Evolutionary conservation across 2,888 invertebrate genomes (phyloP), one percentile per base, ranked within the genome.

Genomic region (Hirudinaria manillensis): DNA sequence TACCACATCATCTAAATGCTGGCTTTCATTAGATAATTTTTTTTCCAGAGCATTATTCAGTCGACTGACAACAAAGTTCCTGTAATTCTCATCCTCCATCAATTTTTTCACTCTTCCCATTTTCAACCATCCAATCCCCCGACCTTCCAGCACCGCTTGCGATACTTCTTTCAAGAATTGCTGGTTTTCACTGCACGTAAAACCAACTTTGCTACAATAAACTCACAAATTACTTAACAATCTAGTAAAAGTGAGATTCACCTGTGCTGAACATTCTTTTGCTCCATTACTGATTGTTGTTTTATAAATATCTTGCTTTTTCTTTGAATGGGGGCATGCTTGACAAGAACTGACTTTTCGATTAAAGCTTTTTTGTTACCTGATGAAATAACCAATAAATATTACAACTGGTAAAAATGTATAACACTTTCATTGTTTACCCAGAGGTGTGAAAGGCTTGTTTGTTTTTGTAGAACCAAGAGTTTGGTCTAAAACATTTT

Each of bases 81-180:
- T 89, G 86, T 98, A 95, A 70, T 93, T 96, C 86, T 99, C 99
- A 85, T 99, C 98, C 85, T 99, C 98, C 94, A 99, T 95, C 38
- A 99, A 87, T 83, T 95, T 96, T 84, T 93, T 93, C 72, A 97
- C 88, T 34, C 95, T 89, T 83, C 93, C 94, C 27, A 95, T 87
- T 84, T 97, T 95, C 70, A 99, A 88, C 94, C 98, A 98, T 27
- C 97, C 95, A 0, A 99, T 93, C 0, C 95, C 94, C 86, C 95
- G 94, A 3, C 96, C 96, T 78, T 92, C 91, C 75, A 94, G 85
- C 1, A 94, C 93, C 85, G 90, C 91, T 82, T 89, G 90, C 0
- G 93, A 89, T 72, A 93, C 88, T 90, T 97, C 96, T 83, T 93
- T 93, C 68, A 97, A 88, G 84, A 96, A 96, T 71, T 92, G 89